phyloP scores from a whole-genome alignment of 2,797 vertebrate species.

The Cyprinodon diabolis region DNA sequence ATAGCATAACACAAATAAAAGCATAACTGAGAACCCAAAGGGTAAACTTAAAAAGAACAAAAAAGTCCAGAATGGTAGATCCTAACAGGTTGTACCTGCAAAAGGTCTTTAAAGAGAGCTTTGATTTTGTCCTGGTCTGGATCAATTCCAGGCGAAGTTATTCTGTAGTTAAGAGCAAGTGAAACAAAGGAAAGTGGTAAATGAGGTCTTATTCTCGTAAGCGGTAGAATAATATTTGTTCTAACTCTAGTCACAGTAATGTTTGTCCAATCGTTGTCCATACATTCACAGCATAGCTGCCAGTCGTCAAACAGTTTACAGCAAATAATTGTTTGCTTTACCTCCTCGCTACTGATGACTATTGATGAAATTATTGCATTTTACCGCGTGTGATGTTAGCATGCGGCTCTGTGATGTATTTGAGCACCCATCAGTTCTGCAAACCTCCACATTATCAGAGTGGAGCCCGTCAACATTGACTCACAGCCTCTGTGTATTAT shows the following conservation, averaged over 20 bases:
- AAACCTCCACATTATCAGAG: slow-evolving; percentile 57
- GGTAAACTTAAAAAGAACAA: too few relatives aligned
- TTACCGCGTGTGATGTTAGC: slow-evolving; percentile 19
- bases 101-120: background rate
- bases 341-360: background rate
- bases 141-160: background rate
- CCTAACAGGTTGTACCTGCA: slow-evolving; percentile 2
- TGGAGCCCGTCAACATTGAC: slow-evolving; percentile 58
- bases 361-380: slow-evolving; percentile 27
- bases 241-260: background rate
- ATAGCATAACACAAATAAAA: too few relatives aligned
- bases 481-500: slow-evolving; percentile 66
- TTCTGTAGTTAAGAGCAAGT: background rate
- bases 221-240: background rate
- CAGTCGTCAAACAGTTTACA: slow-evolving; percentile 1
- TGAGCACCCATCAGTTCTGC: slow-evolving; percentile 31
- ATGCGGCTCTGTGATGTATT: slow-evolving; percentile 28
- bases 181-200: background rate
- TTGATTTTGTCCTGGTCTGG: background rate
- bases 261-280: background rate
- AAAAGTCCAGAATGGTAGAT: too few relatives aligned
- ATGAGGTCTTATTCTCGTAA: background rate
- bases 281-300: slow-evolving; percentile 1
- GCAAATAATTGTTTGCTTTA: slow-evolving; percentile 11
- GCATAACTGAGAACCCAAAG: too few relatives aligned